Base-by-base conservation (phyloP, 1,140 invertebrate species). In the Pseudomyrmex flavicornis region DNA sequence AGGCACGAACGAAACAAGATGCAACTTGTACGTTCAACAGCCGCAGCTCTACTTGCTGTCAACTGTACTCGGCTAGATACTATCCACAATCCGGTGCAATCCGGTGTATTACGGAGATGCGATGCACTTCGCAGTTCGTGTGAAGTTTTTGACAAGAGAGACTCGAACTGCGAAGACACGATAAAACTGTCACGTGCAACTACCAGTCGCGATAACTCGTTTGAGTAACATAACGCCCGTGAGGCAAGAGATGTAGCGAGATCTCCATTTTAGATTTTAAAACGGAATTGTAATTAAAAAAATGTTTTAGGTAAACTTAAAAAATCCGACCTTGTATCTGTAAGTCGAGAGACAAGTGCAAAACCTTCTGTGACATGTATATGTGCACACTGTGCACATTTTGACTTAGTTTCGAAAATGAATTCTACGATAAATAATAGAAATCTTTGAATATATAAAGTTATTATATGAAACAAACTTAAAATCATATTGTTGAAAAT, bases 21-120 rank as follows among this genome's bases (percentile, higher is more conserved):
- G 58, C 62, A 72, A 68, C 82, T 84, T 70, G 74, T 35, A 82
- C 86, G 46, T 80, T 62, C 80, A 61, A 26, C 83, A 73, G 72
- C 82, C 61, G 26, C 58, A 59, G 90, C 90, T 87, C 88, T 90
- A 92, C 88, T 92, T 90, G 91, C 75, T 80, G 83, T 88, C 83
- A 69, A 70, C 73, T 22, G 65, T 88, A 91, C 90, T 89, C 72
- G 84, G 89, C 79, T 93, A 92, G 89, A 92, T 89, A 86, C 88
- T 87, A 84, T 88, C 83, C 56, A 26, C 84, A 89, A 83, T 66
- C 5, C 68, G 82, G 84, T 85, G 79, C 84, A 61, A 20, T 22
- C 20, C 56, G 56, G 48, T n/a, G 12, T 54, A 74, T 74, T 61
- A 62, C 58, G 10, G 50, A 13, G 52, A 54, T 35, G 61, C 17